Percentiles rank a stretch among this genome's conserved stretches.
phyloP scores from a whole-genome alignment of 2,113 vertebrate species.

The Psilopogon haemacephalus region DNA sequence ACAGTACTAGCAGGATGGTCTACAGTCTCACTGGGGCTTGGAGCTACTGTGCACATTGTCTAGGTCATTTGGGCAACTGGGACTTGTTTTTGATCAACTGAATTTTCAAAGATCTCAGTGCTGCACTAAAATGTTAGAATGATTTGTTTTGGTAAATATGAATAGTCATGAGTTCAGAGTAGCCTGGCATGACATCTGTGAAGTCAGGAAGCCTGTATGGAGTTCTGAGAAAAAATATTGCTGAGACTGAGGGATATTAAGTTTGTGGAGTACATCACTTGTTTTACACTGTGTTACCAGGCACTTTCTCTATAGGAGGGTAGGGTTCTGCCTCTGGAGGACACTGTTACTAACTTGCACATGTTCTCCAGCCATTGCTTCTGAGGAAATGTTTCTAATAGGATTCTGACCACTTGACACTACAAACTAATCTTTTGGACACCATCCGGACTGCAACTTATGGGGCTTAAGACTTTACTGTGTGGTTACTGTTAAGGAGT shows the following conservation, averaged over 20 bases:
- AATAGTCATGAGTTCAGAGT: not conserved
- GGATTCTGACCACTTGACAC: not conserved
- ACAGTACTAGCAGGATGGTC: not conserved
- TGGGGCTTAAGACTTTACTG: no score
- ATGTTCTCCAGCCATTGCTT: not conserved
- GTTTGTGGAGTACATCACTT: not conserved
- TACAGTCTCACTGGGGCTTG: not conserved
- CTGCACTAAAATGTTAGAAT: not conserved
- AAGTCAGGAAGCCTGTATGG: not conserved
- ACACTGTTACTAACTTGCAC: not conserved
- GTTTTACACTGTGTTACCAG: not conserved
- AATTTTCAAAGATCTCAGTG: not conserved
- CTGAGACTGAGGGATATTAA: not conserved
- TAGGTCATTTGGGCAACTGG: not conserved
- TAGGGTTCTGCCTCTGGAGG: not conserved
- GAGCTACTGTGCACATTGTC: not conserved
- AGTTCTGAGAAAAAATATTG: not conserved
- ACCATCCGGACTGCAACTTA: not conserved
- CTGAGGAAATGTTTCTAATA: not conserved
- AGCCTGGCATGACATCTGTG: not conserved
- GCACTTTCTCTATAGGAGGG: fast-evolving
- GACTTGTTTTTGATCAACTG: not conserved
- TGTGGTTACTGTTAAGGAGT: not conserved
- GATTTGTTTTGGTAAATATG: not conserved
- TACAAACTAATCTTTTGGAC: not conserved